Evolutionary conservation across 2,113 vertebrate species (phyloP).

Genomic region (Eulacestoma nigropectus): DNA sequence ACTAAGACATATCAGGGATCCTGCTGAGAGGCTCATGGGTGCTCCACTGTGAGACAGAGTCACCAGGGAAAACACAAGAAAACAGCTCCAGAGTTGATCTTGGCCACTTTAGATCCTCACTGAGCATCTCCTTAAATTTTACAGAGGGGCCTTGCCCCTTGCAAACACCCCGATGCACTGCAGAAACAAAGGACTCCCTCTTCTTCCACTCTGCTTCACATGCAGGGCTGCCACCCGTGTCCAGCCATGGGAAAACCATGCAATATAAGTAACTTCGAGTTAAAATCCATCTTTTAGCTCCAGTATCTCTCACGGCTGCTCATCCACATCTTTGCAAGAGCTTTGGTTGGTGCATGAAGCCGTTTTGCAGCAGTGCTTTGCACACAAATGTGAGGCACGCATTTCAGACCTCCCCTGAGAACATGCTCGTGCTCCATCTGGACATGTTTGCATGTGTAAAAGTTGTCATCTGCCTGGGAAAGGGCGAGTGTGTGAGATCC

Average conservation of each 20-base stretch:
- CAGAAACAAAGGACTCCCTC: background rate
- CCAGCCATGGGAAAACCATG: background rate
- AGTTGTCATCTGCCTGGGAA: background rate
- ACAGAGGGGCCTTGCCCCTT: background rate
- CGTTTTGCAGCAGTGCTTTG: background rate
- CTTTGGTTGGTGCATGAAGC: background rate
- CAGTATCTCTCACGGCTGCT: background rate
- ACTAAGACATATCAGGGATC: background rate
- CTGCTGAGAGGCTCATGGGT: background rate
- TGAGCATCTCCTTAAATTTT: background rate
- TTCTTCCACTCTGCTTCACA: background rate
- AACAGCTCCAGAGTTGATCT: background rate
- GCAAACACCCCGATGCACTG: background rate
- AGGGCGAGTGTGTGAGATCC: fast-evolving
- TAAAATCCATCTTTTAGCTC: background rate
- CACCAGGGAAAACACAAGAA: background rate
- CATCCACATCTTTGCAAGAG: background rate
- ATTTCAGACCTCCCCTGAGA: background rate
- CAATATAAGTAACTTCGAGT: fast-evolving
- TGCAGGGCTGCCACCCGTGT: background rate
- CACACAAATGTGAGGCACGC: background rate
- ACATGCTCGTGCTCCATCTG: fast-evolving
- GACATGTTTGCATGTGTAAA: fast-evolving
- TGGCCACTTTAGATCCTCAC: background rate
- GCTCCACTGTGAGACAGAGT: background rate